These are phyloP conservation scores for Cantharis rufa DNA, from an alignment of 2,888 invertebrate species.

Conservation along the genomic window DNA sequence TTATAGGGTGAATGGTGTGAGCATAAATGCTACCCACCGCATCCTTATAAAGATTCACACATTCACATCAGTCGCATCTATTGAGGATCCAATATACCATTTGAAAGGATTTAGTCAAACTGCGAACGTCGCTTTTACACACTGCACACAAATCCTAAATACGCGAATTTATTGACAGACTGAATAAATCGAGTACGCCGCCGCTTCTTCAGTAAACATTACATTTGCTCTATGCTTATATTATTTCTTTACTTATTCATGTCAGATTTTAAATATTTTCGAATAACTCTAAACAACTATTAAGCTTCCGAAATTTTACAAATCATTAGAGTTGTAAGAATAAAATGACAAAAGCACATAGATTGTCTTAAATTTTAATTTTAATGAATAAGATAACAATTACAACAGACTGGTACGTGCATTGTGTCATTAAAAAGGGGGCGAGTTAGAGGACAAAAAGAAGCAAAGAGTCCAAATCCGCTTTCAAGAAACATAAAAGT, in stretches of 20 bases:
- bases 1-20: slow-evolving; percentile 24
- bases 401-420: slow-evolving; percentile 28
- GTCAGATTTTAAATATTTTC: not conserved
- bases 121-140: slow-evolving; percentile 50
- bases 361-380: slow-evolving; percentile 4
- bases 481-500: slow-evolving; percentile 58
- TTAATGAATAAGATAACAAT: slow-evolving; percentile 30
- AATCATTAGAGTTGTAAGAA: not conserved
- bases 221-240: slow-evolving; percentile 16
- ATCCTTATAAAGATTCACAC: slow-evolving; percentile 37
- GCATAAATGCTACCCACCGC: slow-evolving; percentile 27
- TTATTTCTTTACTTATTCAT: slow-evolving; percentile 8
- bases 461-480: slow-evolving; percentile 55
- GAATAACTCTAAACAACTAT: not conserved
- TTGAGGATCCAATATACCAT: slow-evolving; percentile 52
- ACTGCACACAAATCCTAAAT: slow-evolving; percentile 55
- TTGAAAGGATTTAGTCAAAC: slow-evolving; percentile 55
- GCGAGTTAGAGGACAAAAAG: slow-evolving; percentile 48
- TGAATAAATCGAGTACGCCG: slow-evolving; percentile 31
- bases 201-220: slow-evolving; percentile 29
- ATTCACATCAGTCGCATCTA: slow-evolving; percentile 38
- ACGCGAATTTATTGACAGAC: slow-evolving; percentile 54
- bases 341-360: not conserved
- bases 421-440: slow-evolving; percentile 38
- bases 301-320: not conserved